A percentile compares a stretch with the other conserved stretches of the same genome.
Evolutionary conservation across 2,797 vertebrate species (phyloP).

Genomic region (Echeneis naucrates): DNA sequence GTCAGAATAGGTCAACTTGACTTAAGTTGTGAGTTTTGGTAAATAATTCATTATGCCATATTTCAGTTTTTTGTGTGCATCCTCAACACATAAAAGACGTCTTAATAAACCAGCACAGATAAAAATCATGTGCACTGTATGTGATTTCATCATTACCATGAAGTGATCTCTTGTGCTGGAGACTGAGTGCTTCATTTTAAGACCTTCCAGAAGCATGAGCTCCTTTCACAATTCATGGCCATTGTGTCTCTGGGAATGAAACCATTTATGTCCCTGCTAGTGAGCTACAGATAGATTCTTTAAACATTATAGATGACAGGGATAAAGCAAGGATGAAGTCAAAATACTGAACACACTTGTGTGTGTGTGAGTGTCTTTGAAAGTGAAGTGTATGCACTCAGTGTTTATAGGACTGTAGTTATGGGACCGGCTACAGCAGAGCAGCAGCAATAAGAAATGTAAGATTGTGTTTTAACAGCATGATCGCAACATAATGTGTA

Average conservation of each 20-base stretch:
- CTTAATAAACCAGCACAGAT: not conserved
- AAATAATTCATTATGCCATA: not conserved
- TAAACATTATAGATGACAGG: slow-evolving; percentile 52
- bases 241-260: slow-evolving; percentile 47
- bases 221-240: slow-evolving; percentile 28
- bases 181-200: slow-evolving; percentile 16
- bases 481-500: not conserved
- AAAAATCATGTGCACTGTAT: not conserved
- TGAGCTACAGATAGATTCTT: slow-evolving; percentile 37
- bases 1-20: slow-evolving; percentile 8
- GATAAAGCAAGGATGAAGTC: slow-evolving; percentile 47
- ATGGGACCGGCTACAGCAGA: slow-evolving; percentile 3
- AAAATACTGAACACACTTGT: slow-evolving; percentile 21
- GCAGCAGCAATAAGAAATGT: slow-evolving; percentile 8
- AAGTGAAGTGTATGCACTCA: not conserved
- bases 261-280: slow-evolving; percentile 49
- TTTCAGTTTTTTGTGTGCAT: not conserved
- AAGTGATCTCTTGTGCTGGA: not conserved
- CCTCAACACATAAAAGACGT: not conserved
- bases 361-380: slow-evolving; percentile 3
- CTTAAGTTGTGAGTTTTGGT: not conserved
- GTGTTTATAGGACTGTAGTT: slow-evolving; percentile 26
- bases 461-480: slow-evolving; percentile 1
- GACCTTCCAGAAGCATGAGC: slow-evolving; percentile 12
- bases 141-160: slow-evolving; percentile 10